Evolutionary conservation across 1,140 invertebrate species (phyloP).

Genomic region (Sitodiplosis mosellana): DNA sequence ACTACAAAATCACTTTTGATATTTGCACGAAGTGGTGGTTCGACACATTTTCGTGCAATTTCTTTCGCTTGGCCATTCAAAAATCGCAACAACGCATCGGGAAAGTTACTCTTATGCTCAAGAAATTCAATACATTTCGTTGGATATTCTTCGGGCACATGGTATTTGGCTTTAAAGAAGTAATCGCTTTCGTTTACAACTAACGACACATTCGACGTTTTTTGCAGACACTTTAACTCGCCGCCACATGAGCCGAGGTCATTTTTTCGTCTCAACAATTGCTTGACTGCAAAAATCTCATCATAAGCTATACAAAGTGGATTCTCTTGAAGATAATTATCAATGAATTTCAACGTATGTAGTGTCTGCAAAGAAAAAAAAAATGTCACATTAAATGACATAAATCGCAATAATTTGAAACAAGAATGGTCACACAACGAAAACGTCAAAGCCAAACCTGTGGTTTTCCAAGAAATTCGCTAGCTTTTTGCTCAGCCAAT

Average conservation of each 20-base stretch:
- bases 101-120: slow-evolving; percentile 45
- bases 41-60: slow-evolving; percentile 47
- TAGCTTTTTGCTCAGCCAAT: slow-evolving; percentile 46
- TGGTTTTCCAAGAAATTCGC: slow-evolving; percentile 37
- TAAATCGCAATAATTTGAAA: too few species aligned
- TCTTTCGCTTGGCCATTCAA: slow-evolving; percentile 46
- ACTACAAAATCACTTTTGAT: slow-evolving; percentile 36
- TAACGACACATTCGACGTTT: too few species aligned
- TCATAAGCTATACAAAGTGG: slow-evolving; percentile 56
- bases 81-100: slow-evolving; percentile 36
- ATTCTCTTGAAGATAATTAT: too few species aligned
- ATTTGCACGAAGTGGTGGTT: slow-evolving; percentile 38
- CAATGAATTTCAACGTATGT: slow-evolving; percentile 37
- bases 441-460: slow-evolving; percentile 22
- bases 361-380: background rate
- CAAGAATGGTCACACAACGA: too few species aligned
- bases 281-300: slow-evolving; percentile 45
- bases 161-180: slow-evolving; percentile 35
- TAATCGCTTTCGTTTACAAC: slow-evolving; percentile 38
- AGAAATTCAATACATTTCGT: slow-evolving; percentile 2
- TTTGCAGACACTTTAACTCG: slow-evolving; percentile 42
- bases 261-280: slow-evolving; percentile 27
- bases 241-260: slow-evolving; percentile 26
- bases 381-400: slow-evolving; percentile 3
- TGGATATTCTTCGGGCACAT: slow-evolving; percentile 49